phyloP scores from a whole-genome alignment of 2,113 vertebrate genomes.

The Triplophysa dalaica region DNA sequence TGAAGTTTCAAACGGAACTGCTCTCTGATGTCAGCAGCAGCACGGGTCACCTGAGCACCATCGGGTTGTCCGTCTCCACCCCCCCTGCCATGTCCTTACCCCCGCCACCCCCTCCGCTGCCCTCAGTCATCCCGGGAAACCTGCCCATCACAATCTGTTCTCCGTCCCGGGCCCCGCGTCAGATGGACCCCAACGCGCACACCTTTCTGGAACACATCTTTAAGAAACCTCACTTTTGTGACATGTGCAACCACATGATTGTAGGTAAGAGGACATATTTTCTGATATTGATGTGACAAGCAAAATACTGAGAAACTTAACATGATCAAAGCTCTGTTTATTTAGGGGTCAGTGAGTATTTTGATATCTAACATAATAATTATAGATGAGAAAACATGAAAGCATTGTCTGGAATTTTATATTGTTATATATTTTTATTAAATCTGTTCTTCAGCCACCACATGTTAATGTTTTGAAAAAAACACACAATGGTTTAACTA shows the following conservation, averaged over 20 bases:
- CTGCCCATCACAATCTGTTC: conserved; percentile 69
- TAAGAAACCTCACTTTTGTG: conserved; percentile 98
- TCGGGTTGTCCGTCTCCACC: conserved; percentile 63
- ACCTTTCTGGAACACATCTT: conserved; percentile 96
- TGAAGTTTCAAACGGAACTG: conserved; percentile 80
- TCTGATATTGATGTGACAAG: neutral
- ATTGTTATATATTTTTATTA: neutral
- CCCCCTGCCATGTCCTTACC: conserved; percentile 47
- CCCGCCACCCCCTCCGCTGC: conserved; percentile 68
- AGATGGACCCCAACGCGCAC: conserved; percentile 79
- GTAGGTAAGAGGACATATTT: conserved; percentile 82
- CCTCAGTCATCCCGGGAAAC: conserved; percentile 46
- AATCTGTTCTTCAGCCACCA: conserved; percentile 17
- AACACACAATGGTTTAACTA: neutral
- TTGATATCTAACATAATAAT: conserved; percentile 12
- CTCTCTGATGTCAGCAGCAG: conserved; percentile 82
- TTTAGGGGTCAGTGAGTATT: neutral
- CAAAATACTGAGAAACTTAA: too few species aligned
- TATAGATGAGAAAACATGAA: neutral
- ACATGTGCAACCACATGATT: conserved; percentile 99
- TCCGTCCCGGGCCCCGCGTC: conserved; percentile 77
- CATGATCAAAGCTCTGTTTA: neutral
- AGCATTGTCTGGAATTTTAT: neutral
- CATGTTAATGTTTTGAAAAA: neutral
- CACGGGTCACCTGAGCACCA: conserved; percentile 78